These are phyloP conservation scores for Takifugu bimaculatus DNA, from an alignment of 2,113 vertebrate species.

Conservation along the genomic window DNA sequence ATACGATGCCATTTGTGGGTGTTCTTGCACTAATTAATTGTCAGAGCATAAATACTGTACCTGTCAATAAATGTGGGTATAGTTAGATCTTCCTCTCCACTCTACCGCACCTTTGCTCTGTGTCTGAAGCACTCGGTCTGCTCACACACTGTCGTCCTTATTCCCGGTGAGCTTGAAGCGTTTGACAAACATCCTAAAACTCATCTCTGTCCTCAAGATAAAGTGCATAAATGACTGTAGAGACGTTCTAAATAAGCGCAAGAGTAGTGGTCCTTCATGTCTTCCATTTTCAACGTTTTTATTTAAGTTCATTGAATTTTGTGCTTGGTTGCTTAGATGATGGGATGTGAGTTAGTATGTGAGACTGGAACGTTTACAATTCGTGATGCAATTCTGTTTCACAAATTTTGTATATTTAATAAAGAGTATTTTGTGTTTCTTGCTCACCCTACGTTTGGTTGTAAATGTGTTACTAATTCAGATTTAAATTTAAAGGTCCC, in stretches of 20 bases:
- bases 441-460: slow-evolving; percentile 62
- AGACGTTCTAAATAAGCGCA: slow-evolving; percentile 23
- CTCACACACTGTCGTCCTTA: slow-evolving; percentile 15
- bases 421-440: slow-evolving; percentile 75
- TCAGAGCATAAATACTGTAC: slow-evolving; percentile 50
- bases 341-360: slow-evolving; percentile 61
- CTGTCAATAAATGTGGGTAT: slow-evolving; percentile 50
- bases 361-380: slow-evolving; percentile 75
- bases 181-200: slow-evolving; percentile 8
- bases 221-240: slow-evolving; percentile 39
- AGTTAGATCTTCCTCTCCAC: slow-evolving; percentile 46
- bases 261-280: slow-evolving; percentile 43
- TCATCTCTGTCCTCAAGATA: slow-evolving; percentile 28
- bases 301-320: slow-evolving; percentile 55
- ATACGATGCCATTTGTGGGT: slow-evolving; percentile 59
- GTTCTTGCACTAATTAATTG: slow-evolving; percentile 63
- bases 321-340: slow-evolving; percentile 50
- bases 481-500: neutral
- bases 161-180: slow-evolving; percentile 45
- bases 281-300: slow-evolving; percentile 58
- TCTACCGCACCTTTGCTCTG: slow-evolving; percentile 58
- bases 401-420: slow-evolving; percentile 79
- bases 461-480: slow-evolving; percentile 26
- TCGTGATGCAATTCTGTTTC: slow-evolving; percentile 75
- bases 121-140: slow-evolving; percentile 42